These are phyloP conservation scores for Cremastinae sp. DNA, from an alignment of 2,888 invertebrate genomes.

Conservation along the genomic window DNA sequence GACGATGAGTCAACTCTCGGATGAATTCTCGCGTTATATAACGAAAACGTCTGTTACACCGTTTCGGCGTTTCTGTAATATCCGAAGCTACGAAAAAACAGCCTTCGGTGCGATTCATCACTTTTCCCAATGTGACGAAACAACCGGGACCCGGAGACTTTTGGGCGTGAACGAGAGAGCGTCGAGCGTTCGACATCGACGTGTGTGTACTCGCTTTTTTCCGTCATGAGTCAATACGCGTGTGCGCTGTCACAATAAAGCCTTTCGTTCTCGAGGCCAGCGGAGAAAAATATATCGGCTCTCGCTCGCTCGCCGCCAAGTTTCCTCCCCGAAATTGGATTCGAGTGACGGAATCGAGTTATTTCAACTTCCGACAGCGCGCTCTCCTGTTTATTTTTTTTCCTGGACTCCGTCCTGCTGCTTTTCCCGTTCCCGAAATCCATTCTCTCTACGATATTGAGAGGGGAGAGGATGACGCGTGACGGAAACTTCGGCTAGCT, in stretches of 20 bases:
- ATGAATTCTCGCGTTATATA: constrained; percentile 10
- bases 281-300: background rate
- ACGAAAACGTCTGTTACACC: constrained; percentile 19
- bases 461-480: background rate
- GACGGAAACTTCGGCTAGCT: no score
- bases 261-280: constrained; percentile 8
- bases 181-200: constrained; percentile 35
- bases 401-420: constrained; percentile 4
- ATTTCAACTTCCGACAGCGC: constrained; percentile 20
- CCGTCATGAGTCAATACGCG: constrained; percentile 41
- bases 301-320: constrained; percentile 1
- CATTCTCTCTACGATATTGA: background rate
- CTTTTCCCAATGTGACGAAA: constrained; percentile 17
- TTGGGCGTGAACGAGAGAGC: constrained; percentile 29
- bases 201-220: constrained; percentile 18
- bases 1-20: constrained; percentile 40
- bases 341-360: background rate
- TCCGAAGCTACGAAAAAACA: background rate
- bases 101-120: constrained; percentile 10
- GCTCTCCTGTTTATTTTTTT: constrained; percentile 15
- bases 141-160: constrained; percentile 20
- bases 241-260: constrained; percentile 18
- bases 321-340: background rate
- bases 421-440: background rate
- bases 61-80: constrained; percentile 4